A percentile compares a stretch with the other conserved stretches of the same genome.
phyloP scores from a whole-genome alignment of 2,888 invertebrate genomes.

The Drosophila picticornis region DNA sequence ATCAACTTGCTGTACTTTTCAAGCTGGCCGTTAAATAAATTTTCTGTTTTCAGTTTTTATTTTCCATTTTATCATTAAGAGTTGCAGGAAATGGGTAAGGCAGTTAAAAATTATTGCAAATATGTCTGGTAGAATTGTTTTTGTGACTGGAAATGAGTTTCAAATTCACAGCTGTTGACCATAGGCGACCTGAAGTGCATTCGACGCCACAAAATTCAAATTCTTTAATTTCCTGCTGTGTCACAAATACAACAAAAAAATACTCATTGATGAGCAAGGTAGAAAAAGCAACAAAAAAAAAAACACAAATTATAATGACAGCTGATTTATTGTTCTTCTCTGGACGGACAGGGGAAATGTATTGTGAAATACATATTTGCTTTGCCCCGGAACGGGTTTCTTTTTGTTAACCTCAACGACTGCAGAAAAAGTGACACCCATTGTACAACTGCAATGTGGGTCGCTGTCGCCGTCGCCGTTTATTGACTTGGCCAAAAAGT shows the following conservation, averaged over 20 bases:
- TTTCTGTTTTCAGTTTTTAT: constrained; percentile 23
- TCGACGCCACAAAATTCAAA: constrained; percentile 46
- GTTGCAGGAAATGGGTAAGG: constrained; percentile 59
- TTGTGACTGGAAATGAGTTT: constrained; percentile 29
- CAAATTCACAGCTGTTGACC: constrained; percentile 30
- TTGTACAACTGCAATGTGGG: constrained; percentile 66
- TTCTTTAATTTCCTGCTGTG: constrained; percentile 62
- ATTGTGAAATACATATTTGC: constrained; percentile 41
- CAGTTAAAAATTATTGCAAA: constrained; percentile 57
- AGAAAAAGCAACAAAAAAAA: constrained; percentile 6
- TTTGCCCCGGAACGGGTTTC: constrained; percentile 59
- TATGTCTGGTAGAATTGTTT: constrained; percentile 45
- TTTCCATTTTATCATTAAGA: constrained; percentile 4
- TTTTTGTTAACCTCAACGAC: constrained; percentile 55
- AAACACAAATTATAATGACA: constrained; percentile 33
- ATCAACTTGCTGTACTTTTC: constrained; percentile 64
- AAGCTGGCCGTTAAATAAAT: constrained; percentile 61
- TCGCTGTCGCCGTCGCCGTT: constrained; percentile 48
- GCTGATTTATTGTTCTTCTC: constrained; percentile 62
- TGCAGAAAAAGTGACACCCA: constrained; percentile 45
- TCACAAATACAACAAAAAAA: neutral
- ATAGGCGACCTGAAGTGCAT: constrained; percentile 21
- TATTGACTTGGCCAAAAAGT: constrained; percentile 64
- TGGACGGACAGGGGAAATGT: constrained; percentile 7
- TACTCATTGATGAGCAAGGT: constrained; percentile 38